Evolutionary conservation across 2,113 vertebrate species (phyloP), one percentile per base, ranked within the genome.

Genomic region (Phaethornis superciliosus): DNA sequence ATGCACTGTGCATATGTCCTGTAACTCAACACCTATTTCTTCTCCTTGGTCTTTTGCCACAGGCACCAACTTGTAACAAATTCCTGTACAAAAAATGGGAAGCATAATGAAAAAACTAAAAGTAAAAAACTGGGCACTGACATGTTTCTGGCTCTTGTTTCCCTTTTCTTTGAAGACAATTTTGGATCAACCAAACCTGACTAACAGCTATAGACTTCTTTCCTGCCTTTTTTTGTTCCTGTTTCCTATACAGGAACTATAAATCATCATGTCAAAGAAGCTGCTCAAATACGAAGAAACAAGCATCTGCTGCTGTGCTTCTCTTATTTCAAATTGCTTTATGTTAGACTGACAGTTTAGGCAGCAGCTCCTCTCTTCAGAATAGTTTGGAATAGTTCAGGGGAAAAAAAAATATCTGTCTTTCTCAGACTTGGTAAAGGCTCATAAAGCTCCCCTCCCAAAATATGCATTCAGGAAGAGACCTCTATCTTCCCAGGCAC

Each of bases 161-260:
- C 77, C 18, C 15, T 51, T 67, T 81, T 27, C 35, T 56, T 81
- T 85, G 33, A 88, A 33, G 42, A 21, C 4, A 83, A 21, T 71
- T 88, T 81, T 46, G 44, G 27, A 54, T 94, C 12, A 93, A n/a
- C 40, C 59, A 95, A 95, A 89, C 2, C 2, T 46, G 69, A 81
- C 42, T 93, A 65, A 95, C 90, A 88, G 13, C 12, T 70, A 7
- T 80, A 55, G 23, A 44, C 32, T 81, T 55, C 64, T 74, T 72
- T 83, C 54, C 70, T 81, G 49, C 24, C n/a, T 52, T 42, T 74
- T 75, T 40, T 30, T 59, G 4, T 64, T 68, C 63, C 51, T 76
- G 33, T 84, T 93, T 82, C 76, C 83, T 82, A 12, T 33, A 60
- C 72, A 90, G n/a, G n/a, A 78, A 33, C 20, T 26, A 56, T 40